Conservation (phyloP, 2,888 invertebrate species). For the Heliconius charithonia region DNA sequence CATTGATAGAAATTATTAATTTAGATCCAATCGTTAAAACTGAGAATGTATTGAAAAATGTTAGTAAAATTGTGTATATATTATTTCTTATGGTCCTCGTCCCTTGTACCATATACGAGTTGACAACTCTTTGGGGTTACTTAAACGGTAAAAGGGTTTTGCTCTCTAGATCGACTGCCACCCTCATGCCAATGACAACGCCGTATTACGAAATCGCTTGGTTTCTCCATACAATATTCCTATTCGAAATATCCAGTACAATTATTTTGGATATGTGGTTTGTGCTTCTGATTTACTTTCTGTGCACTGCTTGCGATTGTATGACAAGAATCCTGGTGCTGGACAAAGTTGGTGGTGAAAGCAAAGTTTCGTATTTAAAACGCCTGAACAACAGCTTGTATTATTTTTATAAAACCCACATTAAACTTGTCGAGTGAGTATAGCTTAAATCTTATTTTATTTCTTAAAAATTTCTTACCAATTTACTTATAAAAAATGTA, state of each 20-base stretch:
- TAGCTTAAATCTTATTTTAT: neutral
- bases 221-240: constrained; percentile 59
- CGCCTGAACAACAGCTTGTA: constrained; percentile 58
- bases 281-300: constrained; percentile 58
- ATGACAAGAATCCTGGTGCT: constrained; percentile 55
- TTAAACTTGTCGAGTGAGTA: constrained; percentile 60
- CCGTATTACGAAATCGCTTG: constrained; percentile 67
- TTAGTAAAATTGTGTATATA: constrained; percentile 50
- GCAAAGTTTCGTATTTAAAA: constrained; percentile 51
- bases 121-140: constrained; percentile 60
- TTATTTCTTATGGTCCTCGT: constrained; percentile 52
- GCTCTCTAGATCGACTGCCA: constrained; percentile 62
- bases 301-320: constrained; percentile 58
- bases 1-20: constrained; percentile 55
- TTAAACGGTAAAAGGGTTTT: constrained; percentile 56
- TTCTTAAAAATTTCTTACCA: neutral
- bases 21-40: constrained; percentile 49
- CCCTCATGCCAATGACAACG: constrained; percentile 64
- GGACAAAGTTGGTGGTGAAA: constrained; percentile 47
- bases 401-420: constrained; percentile 60
- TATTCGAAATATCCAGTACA: constrained; percentile 56
- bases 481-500: too few relatives aligned
- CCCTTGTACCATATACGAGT: constrained; percentile 56
- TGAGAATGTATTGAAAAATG: constrained; percentile 50
- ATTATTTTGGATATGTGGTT: constrained; percentile 67